Percentiles rank a stretch among this genome's conserved stretches.
These are phyloP conservation scores for Cybosia mesomella DNA, from an alignment of 2,888 invertebrate genomes.

Conservation along the genomic window DNA sequence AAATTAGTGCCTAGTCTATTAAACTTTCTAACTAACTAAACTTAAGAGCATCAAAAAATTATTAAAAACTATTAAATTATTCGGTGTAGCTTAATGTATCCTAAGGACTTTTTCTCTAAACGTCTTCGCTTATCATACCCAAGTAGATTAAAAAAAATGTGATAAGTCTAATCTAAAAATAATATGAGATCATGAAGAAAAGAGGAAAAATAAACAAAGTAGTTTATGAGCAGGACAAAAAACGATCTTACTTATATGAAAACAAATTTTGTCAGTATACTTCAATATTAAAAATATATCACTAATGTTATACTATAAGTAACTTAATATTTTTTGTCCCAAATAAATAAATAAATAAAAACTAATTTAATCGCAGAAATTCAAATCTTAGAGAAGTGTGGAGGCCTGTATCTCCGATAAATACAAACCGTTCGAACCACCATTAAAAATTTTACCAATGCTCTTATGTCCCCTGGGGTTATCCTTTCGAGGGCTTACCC, in stretches of 20 bases:
- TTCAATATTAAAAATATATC: not conserved
- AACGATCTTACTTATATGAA: not conserved
- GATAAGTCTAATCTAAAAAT: constrained; percentile 6
- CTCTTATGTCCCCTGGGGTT: too few species aligned
- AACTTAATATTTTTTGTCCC: not conserved
- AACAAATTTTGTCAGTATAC: not conserved
- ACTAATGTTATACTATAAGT: not conserved
- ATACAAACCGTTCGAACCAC: too few species aligned
- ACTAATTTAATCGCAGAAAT: too few species aligned
- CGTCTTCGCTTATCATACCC: constrained; percentile 37
- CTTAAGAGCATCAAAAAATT: constrained; percentile 11
- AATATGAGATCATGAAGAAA: too few species aligned
- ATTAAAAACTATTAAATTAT: constrained; percentile 25
- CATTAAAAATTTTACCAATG: too few species aligned
- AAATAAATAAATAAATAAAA: too few species aligned
- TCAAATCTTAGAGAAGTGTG: too few species aligned
- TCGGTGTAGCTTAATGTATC: constrained; percentile 36
- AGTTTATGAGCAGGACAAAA: not conserved
- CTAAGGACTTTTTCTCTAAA: constrained; percentile 36
- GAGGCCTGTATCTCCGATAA: too few species aligned
- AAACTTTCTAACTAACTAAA: constrained; percentile 20
- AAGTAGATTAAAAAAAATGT: constrained; percentile 35
- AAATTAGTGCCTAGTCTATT: constrained; percentile 11
- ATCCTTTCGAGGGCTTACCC: too few species aligned
- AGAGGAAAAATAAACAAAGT: not conserved